Evolutionary conservation across 2,797 vertebrate genomes (phyloP).

Genomic region (Hippocampus kuda): DNA sequence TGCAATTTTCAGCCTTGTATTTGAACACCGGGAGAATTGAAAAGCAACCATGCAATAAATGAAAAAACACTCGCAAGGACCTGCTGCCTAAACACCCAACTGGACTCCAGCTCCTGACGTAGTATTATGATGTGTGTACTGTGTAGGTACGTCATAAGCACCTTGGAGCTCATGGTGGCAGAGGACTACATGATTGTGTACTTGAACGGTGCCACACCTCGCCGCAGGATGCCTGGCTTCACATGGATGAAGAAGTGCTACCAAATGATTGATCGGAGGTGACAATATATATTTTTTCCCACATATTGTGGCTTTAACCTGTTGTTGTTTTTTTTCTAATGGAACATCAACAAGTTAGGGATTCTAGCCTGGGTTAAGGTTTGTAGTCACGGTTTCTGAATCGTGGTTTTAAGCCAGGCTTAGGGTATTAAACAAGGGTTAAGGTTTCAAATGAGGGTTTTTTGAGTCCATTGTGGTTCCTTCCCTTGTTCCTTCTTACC

Average conservation of each 20-base stretch:
- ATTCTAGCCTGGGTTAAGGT: not conserved
- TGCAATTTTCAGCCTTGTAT: not conserved
- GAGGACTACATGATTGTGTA: conserved; percentile 98
- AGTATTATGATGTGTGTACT: not conserved
- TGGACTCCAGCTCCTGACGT: not conserved
- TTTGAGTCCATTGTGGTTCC: too few species aligned
- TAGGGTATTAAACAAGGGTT: too few species aligned
- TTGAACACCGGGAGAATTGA: not conserved
- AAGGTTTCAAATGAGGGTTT: too few species aligned
- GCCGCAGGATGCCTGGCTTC: conserved; percentile 87
- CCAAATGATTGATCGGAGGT: conserved; percentile 96
- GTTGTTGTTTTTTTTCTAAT: too few species aligned
- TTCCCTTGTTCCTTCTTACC: not conserved
- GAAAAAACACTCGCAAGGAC: not conserved
- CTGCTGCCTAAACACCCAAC: not conserved
- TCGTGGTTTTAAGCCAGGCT: too few species aligned
- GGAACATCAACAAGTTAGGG: not conserved
- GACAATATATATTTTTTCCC: not conserved
- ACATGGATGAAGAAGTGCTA: conserved; percentile 98
- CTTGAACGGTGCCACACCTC: conserved; percentile 92
- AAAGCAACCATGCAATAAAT: not conserved
- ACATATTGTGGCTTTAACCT: not conserved
- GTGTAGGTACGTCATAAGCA: conserved; percentile 91
- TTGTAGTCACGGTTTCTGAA: too few species aligned
- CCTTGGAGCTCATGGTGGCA: conserved; percentile 96